A percentile compares a stretch with the other conserved stretches of the same genome.
These are phyloP conservation scores for Epinotia bilunana DNA, from an alignment of 2,888 invertebrate species.

Conservation along the genomic window DNA sequence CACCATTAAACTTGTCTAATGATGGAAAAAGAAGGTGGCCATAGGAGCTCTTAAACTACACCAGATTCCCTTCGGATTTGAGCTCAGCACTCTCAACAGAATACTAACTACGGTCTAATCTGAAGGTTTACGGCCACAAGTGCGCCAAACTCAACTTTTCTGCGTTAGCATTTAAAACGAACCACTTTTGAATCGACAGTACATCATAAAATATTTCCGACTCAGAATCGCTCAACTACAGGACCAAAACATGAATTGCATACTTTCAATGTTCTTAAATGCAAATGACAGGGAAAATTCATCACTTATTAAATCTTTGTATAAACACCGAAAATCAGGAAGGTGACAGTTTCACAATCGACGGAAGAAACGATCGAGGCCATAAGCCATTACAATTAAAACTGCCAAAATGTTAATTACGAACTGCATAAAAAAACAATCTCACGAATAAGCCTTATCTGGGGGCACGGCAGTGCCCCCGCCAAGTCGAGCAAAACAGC, in stretches of 20 bases:
- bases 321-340: conserved; percentile 1
- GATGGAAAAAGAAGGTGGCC: too few relatives aligned
- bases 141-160: not conserved
- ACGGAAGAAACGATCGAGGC: conserved; percentile 41
- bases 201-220: conserved; percentile 29
- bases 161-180: not conserved
- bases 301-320: conserved; percentile 4
- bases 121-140: too few relatives aligned
- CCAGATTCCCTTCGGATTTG: too few relatives aligned
- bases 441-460: not conserved
- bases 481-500: too few relatives aligned
- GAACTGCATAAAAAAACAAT: not conserved
- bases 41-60: too few relatives aligned
- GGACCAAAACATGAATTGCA: conserved; percentile 32
- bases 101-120: too few relatives aligned
- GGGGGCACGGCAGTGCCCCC: too few relatives aligned
- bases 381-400: conserved; percentile 29
- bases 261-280: not conserved
- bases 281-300: not conserved
- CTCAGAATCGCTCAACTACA: conserved; percentile 28
- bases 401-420: conserved; percentile 22
- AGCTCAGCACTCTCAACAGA: too few relatives aligned
- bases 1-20: too few relatives aligned
- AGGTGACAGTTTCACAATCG: conserved; percentile 39
- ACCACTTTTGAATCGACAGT: not conserved